phyloP scores from a whole-genome alignment of 1,140 invertebrate genomes.

The Matsumurasca onukii region DNA sequence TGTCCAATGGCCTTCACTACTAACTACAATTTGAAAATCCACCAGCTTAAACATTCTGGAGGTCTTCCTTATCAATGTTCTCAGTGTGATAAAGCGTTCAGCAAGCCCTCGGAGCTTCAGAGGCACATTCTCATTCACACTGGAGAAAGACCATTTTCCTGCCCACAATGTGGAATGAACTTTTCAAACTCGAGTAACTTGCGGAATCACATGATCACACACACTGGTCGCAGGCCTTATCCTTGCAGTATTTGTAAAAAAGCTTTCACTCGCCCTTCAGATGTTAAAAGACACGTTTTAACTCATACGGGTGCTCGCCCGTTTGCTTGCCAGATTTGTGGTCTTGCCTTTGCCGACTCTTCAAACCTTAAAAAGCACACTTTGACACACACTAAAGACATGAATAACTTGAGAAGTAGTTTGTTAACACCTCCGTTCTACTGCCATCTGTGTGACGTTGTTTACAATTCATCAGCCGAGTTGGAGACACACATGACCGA shows the following conservation, averaged over 20 bases:
- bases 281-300: conserved; percentile 56
- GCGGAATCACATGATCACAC: conserved; percentile 61
- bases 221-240: conserved; percentile 65
- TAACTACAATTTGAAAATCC: conserved; percentile 48
- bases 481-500: conserved; percentile 37
- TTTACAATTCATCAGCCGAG: conserved; percentile 34
- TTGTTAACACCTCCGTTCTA: neutral
- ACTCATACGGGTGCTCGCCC: conserved; percentile 42
- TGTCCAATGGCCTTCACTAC: conserved; percentile 47
- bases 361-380: conserved; percentile 42
- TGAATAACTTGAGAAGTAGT: neutral
- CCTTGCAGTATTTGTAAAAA: conserved; percentile 58
- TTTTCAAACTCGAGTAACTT: conserved; percentile 49
- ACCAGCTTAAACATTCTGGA: conserved; percentile 52
- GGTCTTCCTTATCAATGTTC: conserved; percentile 58
- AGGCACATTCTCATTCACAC: conserved; percentile 41
- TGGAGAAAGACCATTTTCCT: conserved; percentile 71
- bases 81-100: conserved; percentile 56
- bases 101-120: conserved; percentile 41
- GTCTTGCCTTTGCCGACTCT: conserved; percentile 39
- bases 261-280: conserved; percentile 62
- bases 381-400: conserved; percentile 38
- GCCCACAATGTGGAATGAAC: conserved; percentile 63
- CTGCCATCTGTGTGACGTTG: conserved; percentile 23
- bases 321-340: conserved; percentile 41